Conservation (phyloP, 2,888 invertebrate genomes). For the Caenorhabditis doughertyi region DNA sequence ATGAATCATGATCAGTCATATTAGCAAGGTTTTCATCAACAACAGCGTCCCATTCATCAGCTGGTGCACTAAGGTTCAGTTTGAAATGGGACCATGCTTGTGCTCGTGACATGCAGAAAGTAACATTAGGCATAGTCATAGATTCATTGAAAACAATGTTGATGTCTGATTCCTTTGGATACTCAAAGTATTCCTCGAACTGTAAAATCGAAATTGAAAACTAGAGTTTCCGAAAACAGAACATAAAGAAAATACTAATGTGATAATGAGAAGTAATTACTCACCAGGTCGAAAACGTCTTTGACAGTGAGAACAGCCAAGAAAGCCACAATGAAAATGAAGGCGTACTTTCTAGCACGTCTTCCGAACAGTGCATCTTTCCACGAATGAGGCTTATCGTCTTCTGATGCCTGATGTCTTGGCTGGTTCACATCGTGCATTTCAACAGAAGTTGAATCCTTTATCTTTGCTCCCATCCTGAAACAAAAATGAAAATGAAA, state of each 20-base stretch:
- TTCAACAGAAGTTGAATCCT: constrained; percentile 56
- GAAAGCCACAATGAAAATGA: constrained; percentile 80
- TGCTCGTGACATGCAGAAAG: constrained; percentile 80
- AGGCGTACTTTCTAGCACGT: constrained; percentile 77
- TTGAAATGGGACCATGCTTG: constrained; percentile 82
- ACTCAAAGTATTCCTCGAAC: constrained; percentile 77
- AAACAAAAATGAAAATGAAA: constrained; percentile 7
- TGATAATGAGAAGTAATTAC: constrained; percentile 54
- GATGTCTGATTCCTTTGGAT: constrained; percentile 81
- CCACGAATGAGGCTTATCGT: constrained; percentile 65
- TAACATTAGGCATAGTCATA: constrained; percentile 81
- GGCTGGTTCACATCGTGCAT: constrained; percentile 51
- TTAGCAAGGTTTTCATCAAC: constrained; percentile 78
- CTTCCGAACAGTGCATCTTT: constrained; percentile 75
- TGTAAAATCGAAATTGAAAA: constrained; percentile 56
- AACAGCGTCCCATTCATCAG: constrained; percentile 77
- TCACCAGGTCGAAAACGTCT: constrained; percentile 79
- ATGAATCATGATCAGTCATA: constrained; percentile 77
- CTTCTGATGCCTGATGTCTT: constrained; percentile 37
- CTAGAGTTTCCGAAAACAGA: not conserved
- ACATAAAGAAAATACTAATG: constrained; percentile 28
- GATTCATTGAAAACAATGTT: constrained; percentile 81
- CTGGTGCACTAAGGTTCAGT: constrained; percentile 72
- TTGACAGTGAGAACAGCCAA: constrained; percentile 80
- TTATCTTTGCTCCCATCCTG: constrained; percentile 69